Base-by-base conservation (phyloP, 2,113 vertebrate genomes). In the Thymallus thymallus region DNA sequence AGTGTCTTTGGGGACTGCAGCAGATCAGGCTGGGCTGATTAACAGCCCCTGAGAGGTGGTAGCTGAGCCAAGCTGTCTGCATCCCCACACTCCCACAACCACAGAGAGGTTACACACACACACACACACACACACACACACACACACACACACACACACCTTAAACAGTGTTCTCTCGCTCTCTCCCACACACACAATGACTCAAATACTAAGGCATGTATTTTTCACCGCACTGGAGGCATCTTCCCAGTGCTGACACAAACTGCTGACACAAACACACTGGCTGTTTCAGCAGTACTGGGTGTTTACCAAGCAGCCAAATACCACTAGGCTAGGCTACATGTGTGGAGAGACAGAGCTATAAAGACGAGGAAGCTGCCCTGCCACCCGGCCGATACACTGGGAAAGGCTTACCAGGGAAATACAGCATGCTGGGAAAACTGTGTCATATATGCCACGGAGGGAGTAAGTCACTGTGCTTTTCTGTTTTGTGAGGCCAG, bases 181-280 rank as follows among this genome's bases (percentile, higher is more conserved):
- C 30, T 45, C 51, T 23, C 35, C 45, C 71, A 62, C 29, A 79
- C 82, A 85, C 83, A 81, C 80, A 85, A 76, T 89, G 86, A 89
- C 82, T 88, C 86, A 85, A 73, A 86, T 86, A 46, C 76, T 75
- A 61, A 84, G 82, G 88, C 89, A 88, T 81, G 84, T 82, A 82
- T 84, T 88, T 83, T 86, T 88, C 80, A 88, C 88, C 88, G 75
- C 88, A 89, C 69, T 30, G 60, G 80, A 89, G 87, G 85, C 80
- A 85, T 84, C 79, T 68, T 84, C 84, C 58, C 72, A n/a, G 75
- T 12, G 68, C 72, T 86, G 82, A n/a, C n/a, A n/a, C n/a, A n/a
- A 86, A 87, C 73, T 89, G 87, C 90, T 88, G 86, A 90, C 88
- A 88, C 80, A 74, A 86, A 75, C 76, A 73, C 71, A 78, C 81